Conservation (phyloP, 2,113 vertebrate species). For the Casuarius casuarius region DNA sequence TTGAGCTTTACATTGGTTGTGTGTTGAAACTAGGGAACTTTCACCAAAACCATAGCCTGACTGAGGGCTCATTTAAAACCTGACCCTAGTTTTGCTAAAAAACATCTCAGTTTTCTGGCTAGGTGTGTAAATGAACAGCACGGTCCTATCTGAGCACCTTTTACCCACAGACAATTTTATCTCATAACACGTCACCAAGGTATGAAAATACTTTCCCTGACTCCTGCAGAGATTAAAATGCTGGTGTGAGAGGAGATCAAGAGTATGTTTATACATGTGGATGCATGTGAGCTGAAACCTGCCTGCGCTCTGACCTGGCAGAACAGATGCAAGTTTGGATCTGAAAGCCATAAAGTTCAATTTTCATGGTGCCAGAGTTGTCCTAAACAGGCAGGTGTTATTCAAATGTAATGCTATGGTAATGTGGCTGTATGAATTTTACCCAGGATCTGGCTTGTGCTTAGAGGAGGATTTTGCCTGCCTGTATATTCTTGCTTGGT, state of each 20-base stretch:
- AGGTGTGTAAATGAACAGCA: not conserved
- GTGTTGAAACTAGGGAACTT: conserved; percentile 27
- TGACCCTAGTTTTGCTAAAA: not conserved
- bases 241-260: not conserved
- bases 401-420: not conserved
- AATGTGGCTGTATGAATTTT: not conserved
- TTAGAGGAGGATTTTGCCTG: not conserved
- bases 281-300: not conserved
- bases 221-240: not conserved
- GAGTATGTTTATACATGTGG: not conserved
- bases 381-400: not conserved
- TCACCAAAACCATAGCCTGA: not conserved
- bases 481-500: not conserved
- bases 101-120: not conserved
- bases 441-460: not conserved
- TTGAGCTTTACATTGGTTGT: conserved; percentile 35
- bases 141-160: not conserved
- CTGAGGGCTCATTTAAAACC: not conserved
- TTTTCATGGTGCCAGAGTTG: not conserved
- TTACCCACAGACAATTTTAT: not conserved
- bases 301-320: not conserved
- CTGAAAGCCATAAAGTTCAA: not conserved
- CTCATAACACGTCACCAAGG: not conserved
- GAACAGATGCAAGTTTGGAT: not conserved
- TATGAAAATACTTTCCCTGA: conserved; percentile 1